Base-by-base conservation (phyloP, 1,140 invertebrate species). In the Ptiloglossa arizonensis region DNA sequence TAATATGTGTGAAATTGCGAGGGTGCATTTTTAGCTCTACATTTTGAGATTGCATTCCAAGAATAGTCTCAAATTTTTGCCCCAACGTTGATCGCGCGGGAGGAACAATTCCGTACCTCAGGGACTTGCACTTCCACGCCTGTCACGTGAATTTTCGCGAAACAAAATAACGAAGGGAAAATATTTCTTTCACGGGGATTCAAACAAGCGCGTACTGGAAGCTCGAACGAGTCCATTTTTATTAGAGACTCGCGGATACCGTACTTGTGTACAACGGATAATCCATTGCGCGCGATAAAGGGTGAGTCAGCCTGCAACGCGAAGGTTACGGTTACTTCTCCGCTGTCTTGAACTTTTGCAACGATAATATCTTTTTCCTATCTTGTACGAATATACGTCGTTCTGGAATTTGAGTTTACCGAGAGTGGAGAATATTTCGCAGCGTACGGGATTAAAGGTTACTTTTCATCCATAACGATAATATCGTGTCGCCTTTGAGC, bases 1-100 rank as follows among this genome's bases (percentile, higher is more conserved):
- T 88, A 86, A 88, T 87, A 83, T 80, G 85, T 87, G 80, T 81
- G 86, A 88, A 88, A 88, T 88, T 88, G 82, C 82, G 54, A 81
- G 59, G 85, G 80, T 87, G 85, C 84, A 87, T 88, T 88, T 88
- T 86, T 83, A 85, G 82, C 82, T 83, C 56, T 77, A 71, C 84
- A 85, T 87, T 87, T 85, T 80, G 85, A 86, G 82, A 87, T 88
- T 87, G 79, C 87, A 85, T 88, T 88, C 85, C 80, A 46, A 41
- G 85, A 82, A 85, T 87, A 83, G 71, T 82, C 82, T 87, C 82
- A 87, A 87, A 79, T 87, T 87, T 86, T 85, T 86, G 63, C 63
- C 69, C 32, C 66, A 52, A 72, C 56, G 19, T 38, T 24, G 52
- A 35, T 54, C 59, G 44, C 56, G 57, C 22, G 59, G 48, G 35